Evolutionary conservation across 2,113 vertebrate species (phyloP), one percentile per base, ranked within the genome.

Genomic region (Oreochromis niloticus): DNA sequence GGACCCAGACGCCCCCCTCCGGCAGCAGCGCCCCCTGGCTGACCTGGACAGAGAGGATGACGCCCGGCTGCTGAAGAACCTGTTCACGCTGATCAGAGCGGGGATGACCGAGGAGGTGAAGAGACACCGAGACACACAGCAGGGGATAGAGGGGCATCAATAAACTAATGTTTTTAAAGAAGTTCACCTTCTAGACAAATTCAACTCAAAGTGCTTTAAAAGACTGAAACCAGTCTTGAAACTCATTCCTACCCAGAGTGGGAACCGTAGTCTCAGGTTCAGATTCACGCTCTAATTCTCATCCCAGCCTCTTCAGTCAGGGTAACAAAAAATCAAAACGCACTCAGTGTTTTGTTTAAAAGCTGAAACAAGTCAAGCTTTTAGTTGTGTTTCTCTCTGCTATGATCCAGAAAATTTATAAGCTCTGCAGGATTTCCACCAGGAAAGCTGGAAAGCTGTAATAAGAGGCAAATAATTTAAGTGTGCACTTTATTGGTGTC

Each of bases 21-120:
- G 99, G 87, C 98, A 99, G 94, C 98, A 97, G 91, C 96, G 98
- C 78, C 99, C 98, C 0, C 97, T 99, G 87, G 99, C 98, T 19
- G 98, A 99, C 89, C 97, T 99, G 94, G 99, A 99, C 95, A 93
- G 96, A 90, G 98, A 99, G 94, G 99, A 99, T 4, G 99, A 99
- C 32, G 94, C 91, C 1, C 96, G 98, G 16, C 95, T 99, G 82
- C 94, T 99, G 81, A 98, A 98, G 89, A 98, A 98, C 86, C 97
- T 99, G 71, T 99, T 99, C 87, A 97, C 96, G 4, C 97, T 99
- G 43, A 98, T 99, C 88, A 97, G 99, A 93, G 98, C 98, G 7
- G 98, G 98, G 55, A 98, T 99, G 98, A 99, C 97, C 0, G 98
- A 99, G 56, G 98, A 99, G 97, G 99, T 98, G 34, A 14, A 78